A percentile compares a stretch with the other conserved stretches of the same genome.
phyloP scores from a whole-genome alignment of 1,140 invertebrate genomes.

The Arctopsyche grandis region DNA sequence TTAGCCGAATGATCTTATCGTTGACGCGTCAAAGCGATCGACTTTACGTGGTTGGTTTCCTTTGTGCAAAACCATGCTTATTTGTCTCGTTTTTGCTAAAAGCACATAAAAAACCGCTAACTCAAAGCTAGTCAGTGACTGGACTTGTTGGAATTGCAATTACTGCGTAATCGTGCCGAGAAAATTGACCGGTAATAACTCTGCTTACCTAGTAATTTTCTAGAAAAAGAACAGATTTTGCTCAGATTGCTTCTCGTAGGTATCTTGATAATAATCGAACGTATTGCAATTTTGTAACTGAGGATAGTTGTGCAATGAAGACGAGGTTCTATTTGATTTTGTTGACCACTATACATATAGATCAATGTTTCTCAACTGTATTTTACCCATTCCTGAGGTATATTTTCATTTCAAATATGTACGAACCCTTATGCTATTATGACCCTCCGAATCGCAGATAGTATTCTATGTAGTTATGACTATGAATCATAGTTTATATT shows the following conservation, averaged over 20 bases:
- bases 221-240: not conserved
- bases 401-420: too few relatives aligned
- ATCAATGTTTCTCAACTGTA: too few relatives aligned
- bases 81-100: not conserved
- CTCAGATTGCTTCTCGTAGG: not conserved
- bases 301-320: too few relatives aligned
- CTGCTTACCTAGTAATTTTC: not conserved
- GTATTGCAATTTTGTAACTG: too few relatives aligned
- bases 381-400: too few relatives aligned
- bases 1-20: not conserved
- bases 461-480: too few relatives aligned
- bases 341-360: too few relatives aligned
- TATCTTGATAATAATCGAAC: too few relatives aligned
- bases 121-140: not conserved
- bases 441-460: too few relatives aligned
- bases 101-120: not conserved
- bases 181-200: constrained; percentile 1
- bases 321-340: too few relatives aligned
- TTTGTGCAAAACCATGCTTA: not conserved
- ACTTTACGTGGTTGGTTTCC: not conserved
- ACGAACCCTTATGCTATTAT: too few relatives aligned
- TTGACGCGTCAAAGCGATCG: not conserved
- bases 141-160: not conserved
- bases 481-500: too few relatives aligned
- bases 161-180: not conserved